Base-by-base conservation (phyloP, 2,797 vertebrate genomes). In the Aselliscus stoliczkanus region DNA sequence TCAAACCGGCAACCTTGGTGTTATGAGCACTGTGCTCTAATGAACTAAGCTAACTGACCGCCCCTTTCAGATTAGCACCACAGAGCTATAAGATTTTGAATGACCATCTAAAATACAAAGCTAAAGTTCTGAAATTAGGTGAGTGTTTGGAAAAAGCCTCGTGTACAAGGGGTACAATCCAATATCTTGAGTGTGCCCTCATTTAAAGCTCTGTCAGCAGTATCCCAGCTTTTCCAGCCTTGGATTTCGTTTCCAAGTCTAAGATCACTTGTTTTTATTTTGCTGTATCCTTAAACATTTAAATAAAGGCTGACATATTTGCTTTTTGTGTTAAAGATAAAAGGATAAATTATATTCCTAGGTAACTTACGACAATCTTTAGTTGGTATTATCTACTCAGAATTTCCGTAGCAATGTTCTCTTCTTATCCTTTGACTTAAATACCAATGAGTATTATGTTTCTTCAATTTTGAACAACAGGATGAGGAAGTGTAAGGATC, bases 381-480 rank as follows among this genome's bases (percentile, higher is more conserved):
- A 79, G 42, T 84, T 39, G 29, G 0, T 58, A 44, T 90, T 79
- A 90, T 6, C 44, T 2, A 70, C 15, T 91, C 5, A 58, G 13
- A 89, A 83, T 72, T 82, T 79, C 50, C n/a, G 47, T 64, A 52
- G 81, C 81, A 47, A 52, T 37, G 29, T 90, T 88, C 23, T 62
- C 62, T 72, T 90, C 42, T 90, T 14, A n/a, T 82, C 83, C 37
- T 95, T 82, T 88, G 76, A 73, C 34, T 89, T 93, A 87, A 73
- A 80, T 90, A 79, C 31, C 54, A 76, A 7, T 77, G 31, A 91
- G 9, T 64, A 34, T 62, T 67, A 23, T 21, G 9, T 84, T 75
- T 95, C 27, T 76, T 94, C 39, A 29, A 4, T 84, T 90, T 90
- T 56, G 23, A 96, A 37, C 29, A 69, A n/a, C 9, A 52, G 42